These are phyloP conservation scores for Harpalus rubripes DNA, from an alignment of 2,888 invertebrate species.

Conservation along the genomic window DNA sequence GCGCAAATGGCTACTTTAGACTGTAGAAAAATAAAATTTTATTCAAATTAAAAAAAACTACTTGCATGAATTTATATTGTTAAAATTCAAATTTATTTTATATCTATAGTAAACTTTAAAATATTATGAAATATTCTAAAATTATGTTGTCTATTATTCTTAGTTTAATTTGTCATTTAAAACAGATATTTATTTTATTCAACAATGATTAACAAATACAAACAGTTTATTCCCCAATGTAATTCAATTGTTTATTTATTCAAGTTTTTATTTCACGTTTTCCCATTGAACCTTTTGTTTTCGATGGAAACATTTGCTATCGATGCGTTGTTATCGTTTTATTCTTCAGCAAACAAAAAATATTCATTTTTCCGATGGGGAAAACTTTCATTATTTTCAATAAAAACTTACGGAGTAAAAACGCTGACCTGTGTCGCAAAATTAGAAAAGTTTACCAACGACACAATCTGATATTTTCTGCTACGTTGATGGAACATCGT, in stretches of 20 bases:
- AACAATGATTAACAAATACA: not conserved
- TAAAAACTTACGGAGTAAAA: slow-evolving; percentile 15
- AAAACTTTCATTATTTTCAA: slow-evolving; percentile 34
- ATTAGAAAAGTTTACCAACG: slow-evolving; percentile 32
- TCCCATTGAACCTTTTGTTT: not conserved
- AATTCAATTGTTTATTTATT: not conserved
- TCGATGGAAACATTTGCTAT: not conserved
- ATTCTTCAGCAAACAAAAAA: not conserved
- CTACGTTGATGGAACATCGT: not conserved
- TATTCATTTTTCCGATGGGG: slow-evolving; percentile 7
- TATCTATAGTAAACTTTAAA: too few relatives aligned
- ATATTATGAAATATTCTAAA: too few relatives aligned
- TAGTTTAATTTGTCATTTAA: too few relatives aligned
- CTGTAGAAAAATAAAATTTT: too few relatives aligned
- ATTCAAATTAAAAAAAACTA: too few relatives aligned
- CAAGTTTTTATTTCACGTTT: not conserved
- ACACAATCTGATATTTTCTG: slow-evolving; percentile 11
- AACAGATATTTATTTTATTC: too few relatives aligned
- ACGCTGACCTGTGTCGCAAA: not conserved
- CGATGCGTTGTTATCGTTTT: slow-evolving; percentile 18
- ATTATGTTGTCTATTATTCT: too few relatives aligned
- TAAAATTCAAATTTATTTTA: too few relatives aligned
- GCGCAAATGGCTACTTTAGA: too few relatives aligned
- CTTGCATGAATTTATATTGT: too few relatives aligned
- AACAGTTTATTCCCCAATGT: not conserved